These are phyloP conservation scores for Catagonus wagneri DNA, from an alignment of 2,113 vertebrate species.

Conservation along the genomic window DNA sequence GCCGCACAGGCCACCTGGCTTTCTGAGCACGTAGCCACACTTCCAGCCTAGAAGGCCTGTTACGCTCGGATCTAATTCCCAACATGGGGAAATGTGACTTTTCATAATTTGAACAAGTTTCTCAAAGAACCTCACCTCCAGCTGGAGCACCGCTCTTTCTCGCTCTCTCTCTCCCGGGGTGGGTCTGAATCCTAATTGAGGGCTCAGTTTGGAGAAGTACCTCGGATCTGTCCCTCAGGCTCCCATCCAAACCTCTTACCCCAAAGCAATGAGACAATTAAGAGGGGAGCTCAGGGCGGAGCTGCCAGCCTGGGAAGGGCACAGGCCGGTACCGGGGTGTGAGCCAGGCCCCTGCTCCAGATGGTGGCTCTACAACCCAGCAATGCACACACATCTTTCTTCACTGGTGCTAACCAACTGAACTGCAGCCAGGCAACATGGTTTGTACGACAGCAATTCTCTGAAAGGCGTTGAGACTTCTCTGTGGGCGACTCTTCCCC, in stretches of 20 bases:
- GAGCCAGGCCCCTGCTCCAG: background rate
- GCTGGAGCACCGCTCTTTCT: background rate
- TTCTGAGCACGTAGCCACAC: background rate
- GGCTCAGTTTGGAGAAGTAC: slow-evolving; percentile 23
- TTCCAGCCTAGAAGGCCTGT: slow-evolving; percentile 53
- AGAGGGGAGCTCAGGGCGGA: accelerated
- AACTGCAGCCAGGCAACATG: background rate
- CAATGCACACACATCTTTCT: accelerated
- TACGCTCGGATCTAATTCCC: slow-evolving; percentile 62
- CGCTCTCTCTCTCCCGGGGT: background rate
- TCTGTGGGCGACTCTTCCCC: background rate
- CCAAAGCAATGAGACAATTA: background rate
- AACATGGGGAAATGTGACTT: slow-evolving; percentile 61
- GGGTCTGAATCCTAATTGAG: slow-evolving; percentile 47
- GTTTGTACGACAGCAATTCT: background rate
- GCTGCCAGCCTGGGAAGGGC: accelerated
- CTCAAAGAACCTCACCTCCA: slow-evolving; percentile 51
- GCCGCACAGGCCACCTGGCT: accelerated
- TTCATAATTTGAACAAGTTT: slow-evolving; percentile 61
- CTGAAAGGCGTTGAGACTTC: background rate
- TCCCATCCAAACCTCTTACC: background rate
- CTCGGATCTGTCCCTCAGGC: background rate
- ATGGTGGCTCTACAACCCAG: accelerated
- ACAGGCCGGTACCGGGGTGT: accelerated
- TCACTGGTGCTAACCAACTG: too few species aligned